These are phyloP conservation scores for Macrophya alboannulata DNA, from an alignment of 2,888 invertebrate species.

Conservation along the genomic window DNA sequence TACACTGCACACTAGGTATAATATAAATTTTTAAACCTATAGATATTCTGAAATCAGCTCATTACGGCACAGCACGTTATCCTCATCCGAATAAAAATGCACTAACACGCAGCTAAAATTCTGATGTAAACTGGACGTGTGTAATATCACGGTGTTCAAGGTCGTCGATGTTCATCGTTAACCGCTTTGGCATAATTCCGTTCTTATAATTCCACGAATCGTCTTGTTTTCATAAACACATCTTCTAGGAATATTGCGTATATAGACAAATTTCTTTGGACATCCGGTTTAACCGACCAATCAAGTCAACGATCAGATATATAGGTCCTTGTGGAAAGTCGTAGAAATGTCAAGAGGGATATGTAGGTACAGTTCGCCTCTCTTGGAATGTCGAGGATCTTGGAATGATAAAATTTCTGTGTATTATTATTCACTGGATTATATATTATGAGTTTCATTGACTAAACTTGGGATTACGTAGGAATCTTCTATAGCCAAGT, in stretches of 20 bases:
- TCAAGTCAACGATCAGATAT: background rate
- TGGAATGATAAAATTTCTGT: background rate
- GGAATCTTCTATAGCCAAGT: background rate
- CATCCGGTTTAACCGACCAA: background rate
- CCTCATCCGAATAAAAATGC: background rate
- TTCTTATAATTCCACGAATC: background rate
- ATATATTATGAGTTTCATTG: conserved; percentile 30
- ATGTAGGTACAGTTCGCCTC: background rate
- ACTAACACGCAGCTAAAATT: background rate
- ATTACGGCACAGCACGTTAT: background rate
- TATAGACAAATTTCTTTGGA: background rate
- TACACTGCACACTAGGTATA: background rate
- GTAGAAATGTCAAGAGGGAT: background rate
- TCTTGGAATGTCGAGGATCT: conserved; percentile 13
- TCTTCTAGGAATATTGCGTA: conserved; percentile 17
- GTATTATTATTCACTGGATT: conserved; percentile 18
- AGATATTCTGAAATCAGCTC: conserved; percentile 5
- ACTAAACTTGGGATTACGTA: conserved; percentile 23
- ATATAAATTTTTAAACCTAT: background rate
- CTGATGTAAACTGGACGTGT: background rate
- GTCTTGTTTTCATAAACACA: background rate
- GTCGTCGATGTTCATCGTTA: background rate
- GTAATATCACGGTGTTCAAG: background rate
- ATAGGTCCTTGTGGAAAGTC: background rate
- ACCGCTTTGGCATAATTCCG: background rate